A percentile compares a stretch with the other conserved stretches of the same genome.
Conservation (phyloP, 2,113 vertebrate genomes). For the Gulo gulo region DNA sequence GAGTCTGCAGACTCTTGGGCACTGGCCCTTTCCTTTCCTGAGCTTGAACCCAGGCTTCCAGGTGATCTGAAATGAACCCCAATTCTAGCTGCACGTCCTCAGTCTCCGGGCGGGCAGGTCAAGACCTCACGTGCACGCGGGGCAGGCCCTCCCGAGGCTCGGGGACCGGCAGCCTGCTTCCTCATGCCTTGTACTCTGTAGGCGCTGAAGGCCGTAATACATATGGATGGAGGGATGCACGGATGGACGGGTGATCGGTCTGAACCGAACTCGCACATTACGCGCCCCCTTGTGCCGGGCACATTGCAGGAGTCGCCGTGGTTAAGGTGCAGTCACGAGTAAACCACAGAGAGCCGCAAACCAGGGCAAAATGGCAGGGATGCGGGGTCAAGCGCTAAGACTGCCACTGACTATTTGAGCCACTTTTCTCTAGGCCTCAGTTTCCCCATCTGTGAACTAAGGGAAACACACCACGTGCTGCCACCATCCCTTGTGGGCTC, state of each 20-base stretch:
- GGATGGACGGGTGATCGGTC: accelerated
- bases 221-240: accelerated
- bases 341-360: not conserved
- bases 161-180: accelerated
- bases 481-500: not conserved
- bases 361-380: not conserved
- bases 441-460: too few species aligned
- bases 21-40: accelerated
- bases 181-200: too few species aligned
- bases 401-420: too few species aligned
- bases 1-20: accelerated
- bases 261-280: not conserved
- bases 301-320: not conserved
- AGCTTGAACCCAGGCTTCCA: not conserved
- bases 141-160: not conserved
- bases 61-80: accelerated
- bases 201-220: accelerated
- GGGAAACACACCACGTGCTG: accelerated
- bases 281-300: not conserved
- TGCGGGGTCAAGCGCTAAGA: not conserved
- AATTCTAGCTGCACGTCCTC: not conserved
- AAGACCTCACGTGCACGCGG: accelerated
- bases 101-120: accelerated
- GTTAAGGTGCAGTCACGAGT: not conserved
- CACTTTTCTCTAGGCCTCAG: not conserved